A percentile compares a stretch with the other conserved stretches of the same genome.
These are phyloP conservation scores for Cuniculus paca DNA, from an alignment of 2,797 vertebrate species.

Conservation along the genomic window DNA sequence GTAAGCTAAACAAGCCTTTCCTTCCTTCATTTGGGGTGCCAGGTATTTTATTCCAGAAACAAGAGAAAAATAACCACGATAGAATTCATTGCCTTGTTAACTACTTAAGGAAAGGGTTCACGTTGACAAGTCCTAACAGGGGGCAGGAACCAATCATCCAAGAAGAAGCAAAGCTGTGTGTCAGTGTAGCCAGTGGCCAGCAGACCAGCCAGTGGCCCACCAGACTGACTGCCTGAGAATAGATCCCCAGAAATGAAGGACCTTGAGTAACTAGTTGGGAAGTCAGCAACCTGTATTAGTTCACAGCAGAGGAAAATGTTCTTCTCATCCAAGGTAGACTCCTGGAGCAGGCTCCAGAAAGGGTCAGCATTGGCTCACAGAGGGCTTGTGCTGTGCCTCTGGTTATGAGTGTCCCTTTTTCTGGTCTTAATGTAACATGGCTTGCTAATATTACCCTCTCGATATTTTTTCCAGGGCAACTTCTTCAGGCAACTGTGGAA, in stretches of 20 bases:
- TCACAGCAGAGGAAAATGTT: not conserved
- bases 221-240: conserved; percentile 11
- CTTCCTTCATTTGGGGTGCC: too few species aligned
- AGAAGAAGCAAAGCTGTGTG: not conserved
- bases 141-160: not conserved
- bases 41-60: too few species aligned
- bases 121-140: not conserved
- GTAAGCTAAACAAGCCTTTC: too few species aligned
- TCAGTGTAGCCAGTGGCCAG: not conserved
- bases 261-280: not conserved
- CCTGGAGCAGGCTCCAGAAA: not conserved
- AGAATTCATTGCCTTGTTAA: not conserved
- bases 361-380: not conserved
- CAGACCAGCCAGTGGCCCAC: not conserved
- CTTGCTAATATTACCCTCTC: not conserved
- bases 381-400: not conserved
- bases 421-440: not conserved
- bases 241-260: not conserved
- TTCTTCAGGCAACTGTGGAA: not conserved
- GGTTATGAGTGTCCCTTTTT: not conserved
- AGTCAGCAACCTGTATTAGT: not conserved
- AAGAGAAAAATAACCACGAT: too few species aligned
- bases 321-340: not conserved
- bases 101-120: not conserved
- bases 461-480: not conserved